A percentile compares a stretch with the other conserved stretches of the same genome.
Conservation (phyloP, 2,888 invertebrate species). For the Andrena bucephala region DNA sequence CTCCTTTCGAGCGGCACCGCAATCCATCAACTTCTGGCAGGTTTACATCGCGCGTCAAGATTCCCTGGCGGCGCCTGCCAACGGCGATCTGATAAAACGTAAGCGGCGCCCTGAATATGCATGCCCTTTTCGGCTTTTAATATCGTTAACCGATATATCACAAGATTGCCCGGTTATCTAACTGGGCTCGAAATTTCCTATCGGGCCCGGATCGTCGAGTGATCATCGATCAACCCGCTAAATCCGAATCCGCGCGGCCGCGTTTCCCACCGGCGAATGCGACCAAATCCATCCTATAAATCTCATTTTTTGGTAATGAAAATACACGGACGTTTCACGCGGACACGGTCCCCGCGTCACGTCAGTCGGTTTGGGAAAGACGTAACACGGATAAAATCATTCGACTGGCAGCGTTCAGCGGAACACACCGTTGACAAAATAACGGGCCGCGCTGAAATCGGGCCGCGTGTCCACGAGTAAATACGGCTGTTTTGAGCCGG, state of each 20-base stretch:
- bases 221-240: constrained; percentile 73
- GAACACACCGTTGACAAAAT: neutral
- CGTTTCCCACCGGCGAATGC: neutral
- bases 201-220: constrained; percentile 64
- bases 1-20: constrained; percentile 72
- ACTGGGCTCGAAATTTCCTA: constrained; percentile 71
- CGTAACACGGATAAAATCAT: constrained; percentile 8
- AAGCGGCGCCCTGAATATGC: constrained; percentile 80
- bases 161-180: constrained; percentile 75
- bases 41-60: constrained; percentile 81
- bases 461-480: neutral
- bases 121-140: constrained; percentile 80
- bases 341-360: neutral
- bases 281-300: constrained; percentile 26
- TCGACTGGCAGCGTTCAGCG: neutral
- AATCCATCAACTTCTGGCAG: constrained; percentile 83
- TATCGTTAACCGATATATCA: constrained; percentile 80
- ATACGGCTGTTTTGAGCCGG: constrained; percentile 5
- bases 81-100: constrained; percentile 81
- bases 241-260: constrained; percentile 33
- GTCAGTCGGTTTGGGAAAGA: neutral
- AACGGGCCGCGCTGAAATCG: neutral
- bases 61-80: constrained; percentile 75
- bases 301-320: constrained; percentile 31
- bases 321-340: constrained; percentile 22